Evolutionary conservation across 2,113 vertebrate species (phyloP), one percentile per base, ranked within the genome.

Genomic region (Todiramphus saurophagus): DNA sequence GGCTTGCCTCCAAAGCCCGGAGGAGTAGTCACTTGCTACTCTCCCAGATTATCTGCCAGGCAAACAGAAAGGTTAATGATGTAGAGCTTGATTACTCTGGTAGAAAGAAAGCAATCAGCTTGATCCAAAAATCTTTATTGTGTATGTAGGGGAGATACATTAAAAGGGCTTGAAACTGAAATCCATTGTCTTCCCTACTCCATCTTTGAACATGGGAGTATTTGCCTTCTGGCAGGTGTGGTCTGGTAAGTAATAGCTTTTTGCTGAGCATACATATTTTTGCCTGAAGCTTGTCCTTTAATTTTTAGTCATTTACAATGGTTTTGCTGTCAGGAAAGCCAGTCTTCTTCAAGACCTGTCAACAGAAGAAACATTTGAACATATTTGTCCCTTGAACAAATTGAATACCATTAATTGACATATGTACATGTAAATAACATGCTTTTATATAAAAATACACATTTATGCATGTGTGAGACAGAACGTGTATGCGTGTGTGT

Each of bases 51-150:
- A 93, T 96, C 91, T 90, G 83, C 91, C 90, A 91, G 55, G 73
- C 80, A 95, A 96, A 94, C 81, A 93, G 95, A 97, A 97, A 97
- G 93, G 89, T 97, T 97, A 97, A 98, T 70, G 74, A 95, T 96
- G 84, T 93, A 91, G 44, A 91, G 78, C 60, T 93, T 97, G 92
- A 97, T 97, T 96, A 91, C 84, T 95, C 85, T 84, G 20, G 80
- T 97, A 94, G 94, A 94, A 96, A 97, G 69, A 93, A 97, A 96
- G 84, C 66, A 94, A 76, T 70, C 78, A 86, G 70, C 83, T 91
- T 90, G 83, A 97, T 97, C 67, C 59, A 96, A 91, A 90, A 97
- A 83, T 83, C 94, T 91, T 86, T 87, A 83, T 88, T 86, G 62
- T 72, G 8, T 62, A 33, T 81, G 23, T 90, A 72, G 93, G 51